Conservation (phyloP, 2,888 invertebrate species). For the Lobophora halterata region DNA sequence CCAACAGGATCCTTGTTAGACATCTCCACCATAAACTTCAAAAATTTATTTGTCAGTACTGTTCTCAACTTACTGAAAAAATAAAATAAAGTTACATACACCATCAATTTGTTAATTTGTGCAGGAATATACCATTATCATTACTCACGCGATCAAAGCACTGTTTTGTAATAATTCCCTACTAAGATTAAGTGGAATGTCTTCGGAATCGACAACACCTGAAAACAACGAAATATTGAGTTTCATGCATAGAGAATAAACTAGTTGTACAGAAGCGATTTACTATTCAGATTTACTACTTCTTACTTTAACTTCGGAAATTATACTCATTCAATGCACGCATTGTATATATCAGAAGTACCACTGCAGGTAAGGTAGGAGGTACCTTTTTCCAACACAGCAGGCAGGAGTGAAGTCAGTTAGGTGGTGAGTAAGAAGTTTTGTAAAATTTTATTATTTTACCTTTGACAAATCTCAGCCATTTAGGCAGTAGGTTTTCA, state of each 20-base stretch:
- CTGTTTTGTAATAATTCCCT: conserved; percentile 97
- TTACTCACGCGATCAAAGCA: conserved; percentile 88
- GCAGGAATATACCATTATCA: neutral
- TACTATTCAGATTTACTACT: too few relatives aligned
- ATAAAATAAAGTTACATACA: too few relatives aligned
- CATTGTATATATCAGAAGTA: too few relatives aligned
- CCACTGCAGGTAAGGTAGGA: too few relatives aligned
- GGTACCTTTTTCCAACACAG: too few relatives aligned
- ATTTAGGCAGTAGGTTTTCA: conserved; percentile 94
- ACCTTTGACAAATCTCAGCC: conserved; percentile 97
- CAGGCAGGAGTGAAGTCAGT: too few relatives aligned
- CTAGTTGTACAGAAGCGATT: too few relatives aligned
- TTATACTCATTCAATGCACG: too few relatives aligned
- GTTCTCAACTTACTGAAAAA: conserved; percentile 86
- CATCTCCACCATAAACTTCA: conserved; percentile 92
- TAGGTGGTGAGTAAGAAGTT: too few relatives aligned
- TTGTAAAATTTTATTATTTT: neutral
- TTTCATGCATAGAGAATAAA: too few relatives aligned
- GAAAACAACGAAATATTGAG: conserved; percentile 34
- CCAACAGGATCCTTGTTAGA: conserved; percentile 90
- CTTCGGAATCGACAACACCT: conserved; percentile 98
- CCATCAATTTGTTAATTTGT: too few relatives aligned
- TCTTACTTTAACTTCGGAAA: too few relatives aligned
- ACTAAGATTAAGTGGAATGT: conserved; percentile 98
- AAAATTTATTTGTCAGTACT: conserved; percentile 90